Evolutionary conservation across 1,140 invertebrate genomes (phyloP), one percentile per base, ranked within the genome.

Genomic region (Anastrepha obliqua): DNA sequence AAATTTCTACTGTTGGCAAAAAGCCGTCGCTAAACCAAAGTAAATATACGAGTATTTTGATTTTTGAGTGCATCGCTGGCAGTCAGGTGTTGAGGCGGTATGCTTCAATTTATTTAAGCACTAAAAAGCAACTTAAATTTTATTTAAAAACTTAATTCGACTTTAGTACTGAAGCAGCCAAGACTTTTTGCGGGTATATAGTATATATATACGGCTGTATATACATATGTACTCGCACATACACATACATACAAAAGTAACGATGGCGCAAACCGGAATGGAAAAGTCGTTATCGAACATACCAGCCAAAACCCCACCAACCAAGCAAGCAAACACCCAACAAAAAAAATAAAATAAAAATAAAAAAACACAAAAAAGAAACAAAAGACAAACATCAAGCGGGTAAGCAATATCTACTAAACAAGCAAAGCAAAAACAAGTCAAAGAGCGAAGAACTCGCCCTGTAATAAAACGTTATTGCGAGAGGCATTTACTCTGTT

Each of bases 221-320:
- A 17, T 47, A 74, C 0, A 15, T 47, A 78, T 0, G 17, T 78
- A 55, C n/a, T 2, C 3, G 55, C 7, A n/a, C 8, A n/a, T n/a
- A 62, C 15, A 62, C 8, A 62, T 5, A 62, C 60, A 62, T 1
- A 62, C 60, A 13, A 9, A 47, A n/a, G 4, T 47, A 74, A 74
- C 42, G 15, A 74, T 67, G 29, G 64, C 64, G 64, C 64, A 74
- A 74, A 74, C 70, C 70, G 70, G 70, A 44, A 74, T 74, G 70
- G 64, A 17, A 74, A 74, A 51, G 42, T 74, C 44, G n/a, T 15
- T 15, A 74, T 74, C 42, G 13, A 51, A 62, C 60, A 15, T 62
- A 62, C 4, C 60, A 17, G n/a, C 60, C 8, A 47, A 42, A 67
- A 67, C 6, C 70, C 42, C 44, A 74, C 70, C 70, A 74, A 47